Evolutionary conservation across 2,113 vertebrate genomes (phyloP), one percentile per base, ranked within the genome.

Genomic region (Antennarius striatus): DNA sequence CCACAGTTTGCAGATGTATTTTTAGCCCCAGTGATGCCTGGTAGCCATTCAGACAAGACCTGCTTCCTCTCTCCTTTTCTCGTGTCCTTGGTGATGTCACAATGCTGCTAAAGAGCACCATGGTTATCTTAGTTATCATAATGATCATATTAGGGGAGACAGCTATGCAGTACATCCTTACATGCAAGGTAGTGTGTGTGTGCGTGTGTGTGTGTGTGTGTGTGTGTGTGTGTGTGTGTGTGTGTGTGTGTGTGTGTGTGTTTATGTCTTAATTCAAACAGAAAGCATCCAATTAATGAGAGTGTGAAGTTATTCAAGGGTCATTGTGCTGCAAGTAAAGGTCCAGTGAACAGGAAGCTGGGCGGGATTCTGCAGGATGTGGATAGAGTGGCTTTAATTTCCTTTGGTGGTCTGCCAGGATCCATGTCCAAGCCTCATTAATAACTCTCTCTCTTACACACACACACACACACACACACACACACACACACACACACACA

Each of bases 41-140:
- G 22, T 62, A 36, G 71, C 60, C 61, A 60, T 50, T 70, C 45
- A 55, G 65, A 57, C 55, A 65, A 65, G 52, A 56, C 60, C 2
- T 0, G 61, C 53, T 45, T n/a, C 55, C 60, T 16, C 53, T 42
- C 56, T 11, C 15, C 28, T 12, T 11, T 6, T 43, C 10, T 39
- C 36, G 5, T 80, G 83, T 73, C 86, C 81, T 82, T 86, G 71
- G 56, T 72, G 69, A 77, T 86, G 82, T 85, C 77, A 66, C 57
- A 47, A 60, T 69, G 12, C 59, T 64, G 63, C 66, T 57, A 46
- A 73, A 77, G 58, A 63, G n/a, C n/a, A n/a, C n/a, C 75, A 57
- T 52, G 14, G 54, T 70, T 70, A 69, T 68, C 22, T 76, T 61
- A 59, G 17, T 80, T 81, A 71, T 77, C 52, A 73, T 75, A 52